phyloP scores from a whole-genome alignment of 2,888 invertebrate genomes.

The Synergus itoensis region DNA sequence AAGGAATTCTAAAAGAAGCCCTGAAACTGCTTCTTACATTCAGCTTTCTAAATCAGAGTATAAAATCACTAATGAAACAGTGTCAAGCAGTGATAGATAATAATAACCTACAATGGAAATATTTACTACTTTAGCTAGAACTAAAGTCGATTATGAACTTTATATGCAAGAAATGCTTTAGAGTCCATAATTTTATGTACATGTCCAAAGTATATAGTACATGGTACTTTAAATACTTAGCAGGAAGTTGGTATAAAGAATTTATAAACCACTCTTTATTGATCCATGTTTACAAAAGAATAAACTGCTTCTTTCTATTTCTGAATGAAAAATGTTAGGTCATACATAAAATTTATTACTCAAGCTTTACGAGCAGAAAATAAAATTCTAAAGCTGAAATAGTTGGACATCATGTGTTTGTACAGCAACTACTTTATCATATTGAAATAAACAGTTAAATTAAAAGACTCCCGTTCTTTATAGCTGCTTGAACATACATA shows the following conservation, averaged over 20 bases:
- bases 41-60: neutral
- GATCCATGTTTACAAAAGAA: neutral
- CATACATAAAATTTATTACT: neutral
- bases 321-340: neutral
- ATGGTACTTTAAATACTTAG: neutral
- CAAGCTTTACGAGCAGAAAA: too few relatives aligned
- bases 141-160: too few relatives aligned
- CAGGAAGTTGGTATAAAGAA: neutral
- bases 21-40: neutral
- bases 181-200: too few relatives aligned
- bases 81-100: too few relatives aligned
- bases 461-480: too few relatives aligned
- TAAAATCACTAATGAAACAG: too few relatives aligned
- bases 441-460: neutral
- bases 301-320: neutral
- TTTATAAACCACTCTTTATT: neutral
- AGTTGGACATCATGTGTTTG: neutral
- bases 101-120: too few relatives aligned
- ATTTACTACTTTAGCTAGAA: too few relatives aligned
- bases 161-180: too few relatives aligned
- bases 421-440: neutral
- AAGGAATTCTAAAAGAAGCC: too few relatives aligned
- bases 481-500: neutral
- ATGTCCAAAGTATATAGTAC: too few relatives aligned
- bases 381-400: too few relatives aligned